A percentile compares a stretch with the other conserved stretches of the same genome.
phyloP scores from a whole-genome alignment of 2,888 invertebrate species.

The Clepsis dumicolana region DNA sequence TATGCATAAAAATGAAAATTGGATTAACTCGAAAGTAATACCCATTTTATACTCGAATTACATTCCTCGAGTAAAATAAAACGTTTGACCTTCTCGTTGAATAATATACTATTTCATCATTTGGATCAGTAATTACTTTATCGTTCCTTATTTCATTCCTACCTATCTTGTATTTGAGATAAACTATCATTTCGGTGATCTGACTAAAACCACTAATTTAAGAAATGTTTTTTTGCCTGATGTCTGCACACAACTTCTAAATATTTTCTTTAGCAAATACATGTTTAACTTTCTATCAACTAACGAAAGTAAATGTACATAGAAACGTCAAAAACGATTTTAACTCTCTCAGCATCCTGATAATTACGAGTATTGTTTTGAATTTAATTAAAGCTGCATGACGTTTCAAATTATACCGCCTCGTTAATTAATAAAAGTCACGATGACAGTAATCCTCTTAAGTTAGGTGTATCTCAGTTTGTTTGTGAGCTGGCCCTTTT shows the following conservation, averaged over 20 bases:
- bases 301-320: not conserved
- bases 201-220: no score
- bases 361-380: conserved; percentile 8
- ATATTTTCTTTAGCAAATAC: no score
- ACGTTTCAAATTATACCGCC: not conserved
- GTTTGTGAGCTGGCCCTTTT: no score
- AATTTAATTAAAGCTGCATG: conserved; percentile 6
- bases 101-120: not conserved
- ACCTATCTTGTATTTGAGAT: not conserved
- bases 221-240: no score
- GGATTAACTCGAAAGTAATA: not conserved
- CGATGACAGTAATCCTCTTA: conserved; percentile 11
- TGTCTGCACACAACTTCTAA: no score
- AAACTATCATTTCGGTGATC: no score
- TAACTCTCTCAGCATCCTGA: not conserved
- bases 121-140: not conserved
- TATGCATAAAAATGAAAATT: not conserved
- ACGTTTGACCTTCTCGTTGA: not conserved
- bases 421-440: conserved; percentile 13
- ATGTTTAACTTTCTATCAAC: no score
- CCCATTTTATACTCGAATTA: conserved; percentile 1
- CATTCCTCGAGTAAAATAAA: not conserved
- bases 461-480: no score
- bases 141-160: not conserved
- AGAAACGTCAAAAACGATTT: not conserved